Conservation (phyloP, 2,797 vertebrate species). For the Anabas testudineus region DNA sequence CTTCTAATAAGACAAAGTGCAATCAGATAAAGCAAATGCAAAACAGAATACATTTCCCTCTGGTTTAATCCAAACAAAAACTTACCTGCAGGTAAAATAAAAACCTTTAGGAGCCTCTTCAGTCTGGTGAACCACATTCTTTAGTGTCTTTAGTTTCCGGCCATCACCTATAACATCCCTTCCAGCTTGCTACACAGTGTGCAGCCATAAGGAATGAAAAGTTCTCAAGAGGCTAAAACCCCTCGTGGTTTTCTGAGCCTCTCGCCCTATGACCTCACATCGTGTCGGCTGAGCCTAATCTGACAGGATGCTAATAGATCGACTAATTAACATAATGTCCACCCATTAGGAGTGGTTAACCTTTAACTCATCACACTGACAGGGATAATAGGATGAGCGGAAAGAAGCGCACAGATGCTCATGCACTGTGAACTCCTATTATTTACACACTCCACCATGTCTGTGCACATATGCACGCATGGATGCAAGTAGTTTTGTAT, state of each 20-base stretch:
- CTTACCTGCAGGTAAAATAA: slow-evolving; percentile 29
- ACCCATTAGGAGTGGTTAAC: slow-evolving; percentile 74
- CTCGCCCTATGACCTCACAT: slow-evolving; percentile 53
- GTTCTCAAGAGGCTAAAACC: slow-evolving; percentile 54
- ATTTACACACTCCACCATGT: slow-evolving; percentile 13
- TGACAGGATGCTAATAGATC: slow-evolving; percentile 76
- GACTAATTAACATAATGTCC: slow-evolving; percentile 78
- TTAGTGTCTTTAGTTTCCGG: slow-evolving; percentile 50
- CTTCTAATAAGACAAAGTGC: slow-evolving; percentile 9
- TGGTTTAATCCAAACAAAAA: slow-evolving; percentile 12
- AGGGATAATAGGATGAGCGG: slow-evolving; percentile 54
- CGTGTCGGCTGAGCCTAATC: slow-evolving; percentile 69
- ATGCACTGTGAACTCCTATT: slow-evolving; percentile 47
- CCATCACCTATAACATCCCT: slow-evolving; percentile 39
- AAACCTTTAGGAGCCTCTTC: slow-evolving; percentile 12
- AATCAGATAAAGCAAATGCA: neutral
- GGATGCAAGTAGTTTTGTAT: neutral
- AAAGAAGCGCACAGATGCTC: slow-evolving; percentile 28
- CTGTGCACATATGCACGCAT: neutral
- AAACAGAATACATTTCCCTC: slow-evolving; percentile 6
- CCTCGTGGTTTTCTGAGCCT: slow-evolving; percentile 54
- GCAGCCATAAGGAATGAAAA: slow-evolving; percentile 45
- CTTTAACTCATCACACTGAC: slow-evolving; percentile 68
- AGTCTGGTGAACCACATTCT: slow-evolving; percentile 24
- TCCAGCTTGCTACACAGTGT: slow-evolving; percentile 25